These are phyloP conservation scores for Acanthurus leucopareius DNA, from an alignment of 2,797 vertebrate species.

Conservation along the genomic window DNA sequence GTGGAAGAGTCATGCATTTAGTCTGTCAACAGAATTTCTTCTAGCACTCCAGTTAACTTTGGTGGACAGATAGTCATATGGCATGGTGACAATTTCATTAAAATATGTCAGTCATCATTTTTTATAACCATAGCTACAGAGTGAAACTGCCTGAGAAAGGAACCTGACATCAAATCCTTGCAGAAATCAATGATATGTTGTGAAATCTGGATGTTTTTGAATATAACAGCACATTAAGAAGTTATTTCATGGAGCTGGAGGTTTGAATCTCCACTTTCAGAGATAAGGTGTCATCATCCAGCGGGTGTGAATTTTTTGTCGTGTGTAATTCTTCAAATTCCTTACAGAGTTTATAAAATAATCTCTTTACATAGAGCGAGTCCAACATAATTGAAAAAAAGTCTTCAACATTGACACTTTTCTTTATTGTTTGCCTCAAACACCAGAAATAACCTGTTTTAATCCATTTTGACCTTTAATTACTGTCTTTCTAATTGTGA, in stretches of 20 bases:
- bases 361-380: not conserved
- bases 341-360: too few species aligned
- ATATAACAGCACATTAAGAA: not conserved
- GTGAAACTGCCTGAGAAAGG: constrained; percentile 8
- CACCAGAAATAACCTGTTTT: not conserved
- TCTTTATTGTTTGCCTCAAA: not conserved
- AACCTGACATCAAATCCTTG: constrained; percentile 3
- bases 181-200: constrained; percentile 2
- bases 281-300: constrained; percentile 9
- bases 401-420: not conserved
- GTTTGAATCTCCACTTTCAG: not conserved
- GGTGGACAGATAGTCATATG: constrained; percentile 12
- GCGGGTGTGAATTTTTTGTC: not conserved
- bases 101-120: constrained; percentile 34
- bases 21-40: constrained; percentile 51
- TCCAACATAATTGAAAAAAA: not conserved
- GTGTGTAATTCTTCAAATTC: too few species aligned
- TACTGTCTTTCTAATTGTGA: constrained; percentile 16
- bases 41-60: constrained; percentile 22
- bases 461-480: constrained; percentile 13
- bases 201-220: constrained; percentile 13
- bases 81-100: constrained; percentile 25
- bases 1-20: constrained; percentile 18
- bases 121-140: constrained; percentile 19
- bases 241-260: constrained; percentile 19